Conservation (phyloP, 2,113 vertebrate species). For the Archocentrus centrarchus region DNA sequence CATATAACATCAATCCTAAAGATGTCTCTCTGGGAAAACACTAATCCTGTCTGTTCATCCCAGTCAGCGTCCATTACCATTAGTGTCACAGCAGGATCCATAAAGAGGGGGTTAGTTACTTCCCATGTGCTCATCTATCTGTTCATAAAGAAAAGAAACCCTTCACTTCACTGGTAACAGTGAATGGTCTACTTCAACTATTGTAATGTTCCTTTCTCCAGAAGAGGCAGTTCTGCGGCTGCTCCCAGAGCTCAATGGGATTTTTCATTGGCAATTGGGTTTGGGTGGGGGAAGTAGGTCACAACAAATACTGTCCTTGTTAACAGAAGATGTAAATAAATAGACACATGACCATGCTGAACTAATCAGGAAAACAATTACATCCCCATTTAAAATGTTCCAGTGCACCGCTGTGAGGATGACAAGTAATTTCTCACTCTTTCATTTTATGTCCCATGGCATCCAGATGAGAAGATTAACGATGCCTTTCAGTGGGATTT, state of each 20-base stretch:
- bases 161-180: conserved; percentile 37
- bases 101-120: conserved; percentile 11
- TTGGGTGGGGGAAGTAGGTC: conserved; percentile 62
- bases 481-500: conserved; percentile 73
- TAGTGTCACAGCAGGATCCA: conserved; percentile 30
- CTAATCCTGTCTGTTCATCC: conserved; percentile 29
- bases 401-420: conserved; percentile 75
- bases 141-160: conserved; percentile 15
- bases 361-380: conserved; percentile 80
- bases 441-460: conserved; percentile 73
- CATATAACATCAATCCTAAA: neutral
- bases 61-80: conserved; percentile 16
- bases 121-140: conserved; percentile 33
- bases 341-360: conserved; percentile 69
- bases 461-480: conserved; percentile 79
- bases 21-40: conserved; percentile 11
- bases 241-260: conserved; percentile 64
- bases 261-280: conserved; percentile 68
- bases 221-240: conserved; percentile 51
- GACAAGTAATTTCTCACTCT: conserved; percentile 75
- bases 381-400: conserved; percentile 72
- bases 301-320: conserved; percentile 77
- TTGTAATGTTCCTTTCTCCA: conserved; percentile 30
- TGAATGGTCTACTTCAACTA: conserved; percentile 49
- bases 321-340: conserved; percentile 80